phyloP scores from a whole-genome alignment of 2,797 vertebrate species.

The Macrochelys suwanniensis region DNA sequence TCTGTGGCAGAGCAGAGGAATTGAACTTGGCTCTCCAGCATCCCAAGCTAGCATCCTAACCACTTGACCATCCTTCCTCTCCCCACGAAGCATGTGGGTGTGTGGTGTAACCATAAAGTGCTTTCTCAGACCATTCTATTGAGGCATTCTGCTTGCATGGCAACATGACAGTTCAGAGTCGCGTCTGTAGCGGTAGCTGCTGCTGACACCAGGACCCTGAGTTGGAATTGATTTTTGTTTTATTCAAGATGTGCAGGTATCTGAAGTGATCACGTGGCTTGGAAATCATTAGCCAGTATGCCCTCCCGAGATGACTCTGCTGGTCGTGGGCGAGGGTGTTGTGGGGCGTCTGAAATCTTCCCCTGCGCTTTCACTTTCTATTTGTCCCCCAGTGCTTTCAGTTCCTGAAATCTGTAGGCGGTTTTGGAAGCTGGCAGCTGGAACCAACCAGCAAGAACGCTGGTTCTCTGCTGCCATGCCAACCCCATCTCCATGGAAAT shows the following conservation, averaged over 20 bases:
- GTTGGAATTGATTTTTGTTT: neutral
- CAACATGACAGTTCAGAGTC: neutral
- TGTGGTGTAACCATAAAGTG: neutral
- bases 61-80: neutral
- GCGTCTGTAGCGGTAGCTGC: neutral
- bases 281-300: neutral
- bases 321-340: neutral
- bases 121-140: neutral
- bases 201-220: neutral
- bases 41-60: neutral
- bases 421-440: constrained; percentile 67
- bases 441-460: constrained; percentile 54
- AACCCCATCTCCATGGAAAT: constrained; percentile 77
- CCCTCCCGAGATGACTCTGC: neutral
- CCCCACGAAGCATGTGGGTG: neutral
- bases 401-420: constrained; percentile 61
- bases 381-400: constrained; percentile 40
- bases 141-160: neutral
- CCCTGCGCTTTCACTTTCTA: neutral
- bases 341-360: neutral
- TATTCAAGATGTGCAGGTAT: neutral
- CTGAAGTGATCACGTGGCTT: neutral
- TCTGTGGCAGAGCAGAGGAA: neutral
- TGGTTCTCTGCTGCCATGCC: constrained; percentile 69
- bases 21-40: neutral